Percentiles rank a stretch among this genome's conserved stretches.
phyloP scores from a whole-genome alignment of 2,888 invertebrate species.

The Agrotis ipsilon region DNA sequence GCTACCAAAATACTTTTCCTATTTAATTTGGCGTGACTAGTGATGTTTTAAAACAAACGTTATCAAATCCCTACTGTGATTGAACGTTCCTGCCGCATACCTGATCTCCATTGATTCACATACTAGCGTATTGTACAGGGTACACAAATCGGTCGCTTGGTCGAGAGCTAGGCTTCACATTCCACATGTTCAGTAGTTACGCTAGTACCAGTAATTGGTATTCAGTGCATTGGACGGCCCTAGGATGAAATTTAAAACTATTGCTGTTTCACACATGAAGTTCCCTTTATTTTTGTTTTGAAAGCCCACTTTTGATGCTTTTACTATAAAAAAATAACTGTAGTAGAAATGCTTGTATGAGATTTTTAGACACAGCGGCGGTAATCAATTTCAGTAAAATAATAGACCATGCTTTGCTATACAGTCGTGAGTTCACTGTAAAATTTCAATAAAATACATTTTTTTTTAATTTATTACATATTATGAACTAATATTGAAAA shows the following conservation, averaged over 20 bases:
- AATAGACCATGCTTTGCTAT: background rate
- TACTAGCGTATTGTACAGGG: conserved; percentile 57
- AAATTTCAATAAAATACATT: conserved; percentile 10
- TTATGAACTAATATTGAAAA: conserved; percentile 37
- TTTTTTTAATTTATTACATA: background rate
- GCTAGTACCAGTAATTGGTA: conserved; percentile 83
- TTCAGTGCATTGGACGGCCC: conserved; percentile 82
- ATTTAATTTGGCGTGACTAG: conserved; percentile 37
- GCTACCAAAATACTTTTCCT: background rate
- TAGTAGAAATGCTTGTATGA: background rate
- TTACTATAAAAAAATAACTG: too few relatives aligned
- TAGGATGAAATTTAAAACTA: conserved; percentile 86
- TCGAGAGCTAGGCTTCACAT: conserved; percentile 74
- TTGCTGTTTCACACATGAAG: conserved; percentile 75
- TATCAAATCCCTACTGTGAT: conserved; percentile 63
- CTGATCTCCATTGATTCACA: conserved; percentile 66
- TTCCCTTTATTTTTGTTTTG: background rate
- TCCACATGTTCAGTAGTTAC: conserved; percentile 83
- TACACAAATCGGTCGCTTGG: conserved; percentile 73
- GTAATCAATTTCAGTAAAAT: background rate
- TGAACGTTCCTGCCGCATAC: conserved; percentile 65
- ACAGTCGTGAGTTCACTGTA: background rate
- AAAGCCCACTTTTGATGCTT: too few relatives aligned
- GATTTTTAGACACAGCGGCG: too few relatives aligned
- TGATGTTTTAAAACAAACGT: conserved; percentile 50